Evolutionary conservation across 2,797 vertebrate species (phyloP).

Genomic region (Allobates femoralis): DNA sequence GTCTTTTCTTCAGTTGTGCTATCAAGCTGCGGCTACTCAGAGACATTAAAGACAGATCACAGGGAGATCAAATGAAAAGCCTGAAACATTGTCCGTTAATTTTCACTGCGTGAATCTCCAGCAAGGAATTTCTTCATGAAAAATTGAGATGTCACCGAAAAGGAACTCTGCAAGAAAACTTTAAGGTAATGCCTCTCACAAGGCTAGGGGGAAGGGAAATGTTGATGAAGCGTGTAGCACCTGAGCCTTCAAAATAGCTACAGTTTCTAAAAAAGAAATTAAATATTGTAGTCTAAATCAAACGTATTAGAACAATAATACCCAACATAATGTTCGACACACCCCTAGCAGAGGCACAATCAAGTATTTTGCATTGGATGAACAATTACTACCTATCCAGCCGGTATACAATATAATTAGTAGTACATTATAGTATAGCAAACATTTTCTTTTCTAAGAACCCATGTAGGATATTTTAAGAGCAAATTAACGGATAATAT

Average conservation of each 20-base stretch:
- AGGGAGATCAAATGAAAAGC: slow-evolving; percentile 50
- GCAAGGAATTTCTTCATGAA: slow-evolving; percentile 35
- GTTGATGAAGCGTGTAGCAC: neutral
- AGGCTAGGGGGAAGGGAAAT: neutral
- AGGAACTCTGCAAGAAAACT: slow-evolving; percentile 27
- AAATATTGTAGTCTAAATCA: neutral
- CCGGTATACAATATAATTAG: neutral
- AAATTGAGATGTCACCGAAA: slow-evolving; percentile 39
- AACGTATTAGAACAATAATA: neutral
- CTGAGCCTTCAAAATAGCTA: neutral
- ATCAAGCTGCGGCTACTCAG: slow-evolving; percentile 27
- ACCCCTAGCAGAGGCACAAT: neutral
- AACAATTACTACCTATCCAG: neutral
- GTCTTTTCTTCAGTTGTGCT: slow-evolving; percentile 37
- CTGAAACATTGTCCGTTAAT: slow-evolving; percentile 21
- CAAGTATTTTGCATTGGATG: neutral
- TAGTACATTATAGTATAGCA: neutral
- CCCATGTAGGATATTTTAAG: neutral
- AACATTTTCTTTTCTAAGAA: neutral
- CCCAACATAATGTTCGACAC: neutral
- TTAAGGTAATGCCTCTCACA: slow-evolving; percentile 49
- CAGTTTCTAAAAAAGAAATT: neutral
- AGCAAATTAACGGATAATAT: neutral
- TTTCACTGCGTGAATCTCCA: slow-evolving; percentile 43
- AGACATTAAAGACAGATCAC: slow-evolving; percentile 45